Evolutionary conservation across 2,888 invertebrate species (phyloP), one percentile per base, ranked within the genome.

Genomic region (Venusia cambrica): DNA sequence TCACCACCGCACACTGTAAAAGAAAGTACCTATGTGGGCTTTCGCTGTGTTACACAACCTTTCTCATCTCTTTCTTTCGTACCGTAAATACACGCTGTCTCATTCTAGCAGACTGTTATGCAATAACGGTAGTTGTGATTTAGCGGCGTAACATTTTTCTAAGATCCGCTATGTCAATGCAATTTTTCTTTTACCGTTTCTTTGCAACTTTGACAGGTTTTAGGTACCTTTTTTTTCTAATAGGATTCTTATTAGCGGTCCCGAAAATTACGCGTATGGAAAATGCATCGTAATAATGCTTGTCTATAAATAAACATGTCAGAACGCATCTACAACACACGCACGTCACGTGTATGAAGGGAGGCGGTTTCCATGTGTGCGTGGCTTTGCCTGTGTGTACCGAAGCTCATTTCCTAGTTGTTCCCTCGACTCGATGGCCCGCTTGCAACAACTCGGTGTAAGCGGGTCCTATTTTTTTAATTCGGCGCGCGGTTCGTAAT

Each of bases 11-110:
- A 38, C 20, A 4, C 15, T n/a, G 21, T 16, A 50, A 44, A 51
- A 79, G 85, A 84, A 85, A 84, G 84, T 83, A n/a, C n/a, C n/a
- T n/a, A 80, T 68, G 71, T 67, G 50, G 76, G 83, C 85, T 84
- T 84, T 85, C 85, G 65, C 79, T 87, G 85, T 87, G 80, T 83
- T 84, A 84, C 80, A 85, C 84, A 85, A 87, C 73, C 61, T 52
- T 51, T 51, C 44, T 51, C 51, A 49, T 81, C 83, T 73, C 74
- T 66, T 60, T 83, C 73, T 48, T 52, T 45, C 73, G 32, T 37
- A 45, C 41, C 42, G 40, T 48, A 55, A 32, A 47, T 46, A 39
- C 45, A 40, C 43, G 56, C 54, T 44, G 25, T 75, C 75, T 65
- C 73, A 42, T 38, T 80, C 68, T 45, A 51, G 43, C 71, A 42